Base-by-base conservation (phyloP, 92 coral and sea anemone species). In the Epizoanthus fatuus region DNA sequence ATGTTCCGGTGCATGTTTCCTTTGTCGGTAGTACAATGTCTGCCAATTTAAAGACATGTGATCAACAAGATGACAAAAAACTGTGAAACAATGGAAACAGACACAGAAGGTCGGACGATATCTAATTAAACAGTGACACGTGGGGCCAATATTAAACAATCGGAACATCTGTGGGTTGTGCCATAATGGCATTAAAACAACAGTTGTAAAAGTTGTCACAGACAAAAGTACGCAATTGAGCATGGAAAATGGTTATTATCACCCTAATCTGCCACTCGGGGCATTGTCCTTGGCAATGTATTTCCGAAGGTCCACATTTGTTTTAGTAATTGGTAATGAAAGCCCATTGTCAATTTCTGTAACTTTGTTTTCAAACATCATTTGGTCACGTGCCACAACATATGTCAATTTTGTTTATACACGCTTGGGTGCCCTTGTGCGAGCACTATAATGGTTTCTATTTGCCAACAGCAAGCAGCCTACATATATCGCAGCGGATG, bases 11-110 rank as follows among this genome's bases (percentile, higher is more conserved):
- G 69, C 82, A 77, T 77, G 82, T 77, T 77, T 59, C 14, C 37
- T 77, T 77, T 77, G 82, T 77, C 20, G 17, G n/a, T 17, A 4
- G 49, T 42, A 77, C 82, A 77, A 77, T 60, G 70, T 69, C 51
- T 42, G 71, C 82, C 82, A 77, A 60, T 77, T 77, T 77, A 59
- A 58, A 16, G 82, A 77, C 69, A 60, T 77, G 82, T 77, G 82
- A 77, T 77, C 82, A 68, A 42, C 62, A 77, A 22, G n/a, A 77
- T 35, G 8, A 62, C 19, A 20, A 20, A 3, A 59, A 25, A 60
- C 55, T 40, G 35, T 6, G 37, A 60, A 77, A 58, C 82, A 60
- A 77, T 77, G 3, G 17, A 42, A 57, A 77, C 70, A 77, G 70
- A 77, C 82, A 77, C 54, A n/a, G 54, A 75, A 56, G 22, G 47